Evolutionary conservation across 30 jellyfish, hydroid and myxozoan species (phyloP).

Genomic region (Catostylus mosaicus): DNA sequence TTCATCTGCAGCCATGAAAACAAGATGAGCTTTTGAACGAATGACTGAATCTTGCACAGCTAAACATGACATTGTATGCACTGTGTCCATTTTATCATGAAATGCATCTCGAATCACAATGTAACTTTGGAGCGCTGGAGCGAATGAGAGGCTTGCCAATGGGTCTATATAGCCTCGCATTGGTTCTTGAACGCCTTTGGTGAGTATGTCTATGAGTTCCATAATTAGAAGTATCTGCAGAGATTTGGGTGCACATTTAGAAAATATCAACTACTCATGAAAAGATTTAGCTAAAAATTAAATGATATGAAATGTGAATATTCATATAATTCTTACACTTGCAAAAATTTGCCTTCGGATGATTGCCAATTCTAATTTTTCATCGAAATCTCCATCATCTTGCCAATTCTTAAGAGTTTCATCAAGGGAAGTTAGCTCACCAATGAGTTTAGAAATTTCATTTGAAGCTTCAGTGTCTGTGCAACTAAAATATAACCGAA

Average conservation of each 20-base stretch:
- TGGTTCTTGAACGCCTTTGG: constrained; percentile 53
- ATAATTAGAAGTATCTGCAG: constrained; percentile 23
- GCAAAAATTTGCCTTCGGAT: neutral
- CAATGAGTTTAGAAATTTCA: constrained; percentile 19
- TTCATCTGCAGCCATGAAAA: constrained; percentile 49
- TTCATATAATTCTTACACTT: neutral
- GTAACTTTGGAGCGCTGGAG: constrained; percentile 42
- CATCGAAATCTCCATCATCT: neutral
- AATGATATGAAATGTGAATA: neutral
- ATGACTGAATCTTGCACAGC: constrained; percentile 59
- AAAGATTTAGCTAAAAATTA: neutral
- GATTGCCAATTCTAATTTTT: neutral
- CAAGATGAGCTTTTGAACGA: constrained; percentile 48
- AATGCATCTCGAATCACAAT: constrained; percentile 41
- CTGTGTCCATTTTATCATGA: constrained; percentile 44
- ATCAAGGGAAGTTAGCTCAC: neutral
- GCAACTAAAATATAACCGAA: constrained; percentile 11
- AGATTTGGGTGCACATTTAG: too few relatives aligned
- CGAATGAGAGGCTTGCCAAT: constrained; percentile 61
- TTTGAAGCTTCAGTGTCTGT: constrained; percentile 42
- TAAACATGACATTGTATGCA: constrained; percentile 59
- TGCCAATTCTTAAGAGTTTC: neutral
- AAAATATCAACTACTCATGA: too few relatives aligned
- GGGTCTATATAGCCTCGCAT: constrained; percentile 57
- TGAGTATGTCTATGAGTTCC: constrained; percentile 47